Evolutionary conservation across 2,113 vertebrate genomes (phyloP).

Genomic region (Caranx melampygus): DNA sequence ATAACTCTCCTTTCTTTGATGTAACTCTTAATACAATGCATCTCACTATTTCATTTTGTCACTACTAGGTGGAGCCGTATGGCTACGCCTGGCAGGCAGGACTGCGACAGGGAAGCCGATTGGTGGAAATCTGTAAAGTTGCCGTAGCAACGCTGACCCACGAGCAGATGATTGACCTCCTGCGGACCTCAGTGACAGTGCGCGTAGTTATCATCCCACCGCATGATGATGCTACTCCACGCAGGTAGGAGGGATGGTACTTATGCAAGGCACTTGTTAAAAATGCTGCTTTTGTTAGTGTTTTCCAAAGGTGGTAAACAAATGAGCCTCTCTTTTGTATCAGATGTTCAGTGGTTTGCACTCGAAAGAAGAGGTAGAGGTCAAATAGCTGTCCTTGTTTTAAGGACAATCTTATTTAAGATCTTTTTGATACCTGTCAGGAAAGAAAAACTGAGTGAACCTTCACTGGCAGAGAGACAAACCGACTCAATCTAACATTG

Average conservation of each 20-base stretch:
- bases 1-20: neutral
- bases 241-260: constrained; percentile 86
- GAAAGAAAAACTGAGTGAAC: neutral
- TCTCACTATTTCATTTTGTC: neutral
- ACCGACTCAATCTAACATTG: neutral
- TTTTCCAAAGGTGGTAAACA: neutral
- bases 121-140: constrained; percentile 99
- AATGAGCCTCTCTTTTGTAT: neutral
- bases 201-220: constrained; percentile 97
- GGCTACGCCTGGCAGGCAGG: constrained; percentile 99
- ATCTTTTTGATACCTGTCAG: too few species aligned
- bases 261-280: neutral
- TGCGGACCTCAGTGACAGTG: constrained; percentile 94
- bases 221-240: constrained; percentile 94
- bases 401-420: neutral
- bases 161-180: constrained; percentile 98
- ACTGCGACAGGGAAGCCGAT: constrained; percentile 94
- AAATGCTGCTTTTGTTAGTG: neutral
- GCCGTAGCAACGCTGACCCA: constrained; percentile 96
- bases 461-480: neutral
- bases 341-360: too few species aligned
- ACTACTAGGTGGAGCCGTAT: constrained; percentile 89
- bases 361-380: neutral
- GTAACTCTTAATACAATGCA: neutral
- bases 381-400: neutral